Percentiles rank a stretch among this genome's conserved stretches.
Evolutionary conservation across 2,888 invertebrate species (phyloP).

Genomic region (Calliopum simillimum): DNA sequence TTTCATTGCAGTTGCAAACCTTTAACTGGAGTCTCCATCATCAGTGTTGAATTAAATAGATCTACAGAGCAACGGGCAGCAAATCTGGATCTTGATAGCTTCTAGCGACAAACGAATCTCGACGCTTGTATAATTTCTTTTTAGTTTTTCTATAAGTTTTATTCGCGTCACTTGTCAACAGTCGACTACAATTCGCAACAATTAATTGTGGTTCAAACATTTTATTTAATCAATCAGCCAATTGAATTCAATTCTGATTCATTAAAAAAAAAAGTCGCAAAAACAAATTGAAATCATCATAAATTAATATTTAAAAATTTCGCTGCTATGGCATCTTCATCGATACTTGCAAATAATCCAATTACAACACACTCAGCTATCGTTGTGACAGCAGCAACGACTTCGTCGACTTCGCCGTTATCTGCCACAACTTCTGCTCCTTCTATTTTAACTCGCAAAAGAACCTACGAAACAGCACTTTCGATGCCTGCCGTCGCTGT

Average conservation of each 20-base stretch:
- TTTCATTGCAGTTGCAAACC: no score
- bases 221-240: conserved; percentile 17
- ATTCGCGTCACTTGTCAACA: background rate
- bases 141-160: no score
- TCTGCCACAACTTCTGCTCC: conserved; percentile 46
- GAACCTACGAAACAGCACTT: conserved; percentile 63
- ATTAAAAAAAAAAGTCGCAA: conserved; percentile 48
- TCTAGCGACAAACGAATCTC: background rate
- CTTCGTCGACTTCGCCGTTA: conserved; percentile 41
- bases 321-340: conserved; percentile 64
- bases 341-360: conserved; percentile 62
- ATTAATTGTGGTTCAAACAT: background rate
- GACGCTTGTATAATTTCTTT: no score
- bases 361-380: conserved; percentile 56
- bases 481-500: conserved; percentile 54
- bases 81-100: no score
- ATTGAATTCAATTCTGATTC: conserved; percentile 40
- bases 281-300: background rate
- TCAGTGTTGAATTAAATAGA: no score
- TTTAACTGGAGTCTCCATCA: no score
- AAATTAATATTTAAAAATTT: conserved; percentile 19
- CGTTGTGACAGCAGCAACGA: conserved; percentile 43
- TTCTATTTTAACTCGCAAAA: conserved; percentile 59
- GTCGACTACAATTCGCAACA: conserved; percentile 1
- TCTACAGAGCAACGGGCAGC: no score